Evolutionary conservation across 2,113 vertebrate species (phyloP).

Genomic region (Anseranas semipalmata): DNA sequence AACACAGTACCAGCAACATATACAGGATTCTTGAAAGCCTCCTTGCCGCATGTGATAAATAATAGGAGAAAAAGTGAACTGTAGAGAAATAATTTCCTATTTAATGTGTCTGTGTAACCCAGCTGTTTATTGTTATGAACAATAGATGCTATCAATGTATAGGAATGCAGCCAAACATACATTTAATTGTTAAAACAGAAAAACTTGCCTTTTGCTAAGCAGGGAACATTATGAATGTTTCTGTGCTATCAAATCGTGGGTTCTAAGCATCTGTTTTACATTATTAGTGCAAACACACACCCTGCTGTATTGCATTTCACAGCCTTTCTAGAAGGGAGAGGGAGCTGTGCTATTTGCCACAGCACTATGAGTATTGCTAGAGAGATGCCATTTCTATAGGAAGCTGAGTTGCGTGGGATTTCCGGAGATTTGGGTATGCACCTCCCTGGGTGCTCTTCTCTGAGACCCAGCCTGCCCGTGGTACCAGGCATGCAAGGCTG

Average conservation of each 20-base stretch:
- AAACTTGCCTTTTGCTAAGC: not conserved
- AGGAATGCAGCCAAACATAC: not conserved
- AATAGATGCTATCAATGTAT: not conserved
- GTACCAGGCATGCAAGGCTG: not conserved
- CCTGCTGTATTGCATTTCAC: not conserved
- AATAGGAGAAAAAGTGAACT: not conserved
- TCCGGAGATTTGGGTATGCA: not conserved
- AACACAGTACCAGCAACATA: not conserved
- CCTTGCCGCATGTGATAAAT: not conserved
- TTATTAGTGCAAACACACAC: not conserved
- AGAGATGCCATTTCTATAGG: not conserved
- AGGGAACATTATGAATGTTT: not conserved
- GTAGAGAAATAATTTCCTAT: not conserved
- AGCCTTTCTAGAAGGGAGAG: not conserved
- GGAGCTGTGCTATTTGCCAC: not conserved
- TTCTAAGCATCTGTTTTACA: not conserved
- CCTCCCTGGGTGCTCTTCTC: not conserved
- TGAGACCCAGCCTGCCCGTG: not conserved
- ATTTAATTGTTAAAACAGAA: not conserved
- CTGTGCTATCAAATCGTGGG: not conserved
- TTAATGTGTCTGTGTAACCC: not conserved
- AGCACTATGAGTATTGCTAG: not conserved
- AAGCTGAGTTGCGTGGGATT: not conserved
- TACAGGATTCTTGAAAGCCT: not conserved
- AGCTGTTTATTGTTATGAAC: not conserved